Percentiles rank a stretch among this genome's conserved stretches.
These are phyloP conservation scores for Aurelia sp. DNA, from an alignment of 30 jellyfish, hydroid and myxozoan species.

Conservation along the genomic window DNA sequence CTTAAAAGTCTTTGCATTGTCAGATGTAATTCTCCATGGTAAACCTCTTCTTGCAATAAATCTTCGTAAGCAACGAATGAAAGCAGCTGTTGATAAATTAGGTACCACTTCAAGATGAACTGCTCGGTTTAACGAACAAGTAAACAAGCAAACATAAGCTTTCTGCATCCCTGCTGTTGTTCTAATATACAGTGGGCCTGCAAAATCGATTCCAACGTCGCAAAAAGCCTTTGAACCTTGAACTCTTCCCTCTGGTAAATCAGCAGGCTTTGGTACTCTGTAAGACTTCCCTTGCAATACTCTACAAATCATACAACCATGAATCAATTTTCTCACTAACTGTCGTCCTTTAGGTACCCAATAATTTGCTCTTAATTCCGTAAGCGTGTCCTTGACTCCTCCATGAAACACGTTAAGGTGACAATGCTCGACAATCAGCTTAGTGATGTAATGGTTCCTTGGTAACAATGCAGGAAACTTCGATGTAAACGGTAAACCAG, in stretches of 20 bases:
- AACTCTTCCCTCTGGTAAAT: conserved; percentile 37
- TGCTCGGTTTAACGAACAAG: conserved; percentile 5
- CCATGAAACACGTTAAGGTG: conserved; percentile 31
- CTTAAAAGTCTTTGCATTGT: too few relatives aligned
- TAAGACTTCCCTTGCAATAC: conserved; percentile 33
- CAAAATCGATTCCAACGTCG: conserved; percentile 20
- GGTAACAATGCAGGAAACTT: conserved; percentile 31
- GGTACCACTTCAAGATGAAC: conserved; percentile 19
- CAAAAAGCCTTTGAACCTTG: conserved; percentile 7
- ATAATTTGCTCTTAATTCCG: conserved; percentile 42
- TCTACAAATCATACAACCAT: conserved; percentile 17
- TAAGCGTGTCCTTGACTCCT: conserved; percentile 40
- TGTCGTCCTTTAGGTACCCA: conserved; percentile 39
- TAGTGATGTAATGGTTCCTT: conserved; percentile 27
- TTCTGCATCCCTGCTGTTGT: conserved; percentile 9
- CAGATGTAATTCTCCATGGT: too few relatives aligned
- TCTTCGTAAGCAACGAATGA: conserved; percentile 25
- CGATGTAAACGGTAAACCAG: conserved; percentile 18
- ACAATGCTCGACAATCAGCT: conserved; percentile 22
- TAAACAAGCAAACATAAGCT: conserved; percentile 20
- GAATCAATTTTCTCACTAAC: conserved; percentile 22
- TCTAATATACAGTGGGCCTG: conserved; percentile 26
- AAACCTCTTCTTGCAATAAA: too few relatives aligned
- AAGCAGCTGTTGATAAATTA: conserved; percentile 15
- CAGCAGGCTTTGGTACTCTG: conserved; percentile 36